Conservation (phyloP, 2,888 invertebrate species). For the Azorinus chamasolen region DNA sequence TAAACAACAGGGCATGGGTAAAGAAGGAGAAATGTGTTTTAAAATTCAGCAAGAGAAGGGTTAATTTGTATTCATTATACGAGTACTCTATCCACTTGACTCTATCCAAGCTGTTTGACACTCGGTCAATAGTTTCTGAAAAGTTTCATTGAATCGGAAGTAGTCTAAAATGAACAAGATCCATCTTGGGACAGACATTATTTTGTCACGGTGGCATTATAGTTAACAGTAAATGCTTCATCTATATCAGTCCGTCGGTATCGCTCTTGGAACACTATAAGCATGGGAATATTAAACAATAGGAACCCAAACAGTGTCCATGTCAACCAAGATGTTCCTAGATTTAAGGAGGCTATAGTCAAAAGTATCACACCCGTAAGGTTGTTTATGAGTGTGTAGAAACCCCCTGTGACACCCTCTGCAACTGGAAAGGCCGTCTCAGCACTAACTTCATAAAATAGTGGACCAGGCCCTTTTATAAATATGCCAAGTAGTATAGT, state of each 20-base stretch:
- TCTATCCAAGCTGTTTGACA: too few species aligned
- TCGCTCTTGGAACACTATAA: constrained; percentile 37
- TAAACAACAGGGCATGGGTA: too few species aligned
- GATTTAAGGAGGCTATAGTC: constrained; percentile 28
- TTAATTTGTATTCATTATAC: too few species aligned
- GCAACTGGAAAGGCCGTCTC: constrained; percentile 53
- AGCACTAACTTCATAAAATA: constrained; percentile 48
- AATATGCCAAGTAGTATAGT: constrained; percentile 49
- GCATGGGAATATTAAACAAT: constrained; percentile 23
- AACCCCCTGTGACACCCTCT: constrained; percentile 51
- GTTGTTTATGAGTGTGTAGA: constrained; percentile 22
- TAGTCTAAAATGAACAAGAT: too few species aligned
- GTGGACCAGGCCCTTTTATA: constrained; percentile 40
- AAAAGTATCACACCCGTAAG: constrained; percentile 27
- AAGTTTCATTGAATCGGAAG: too few species aligned
- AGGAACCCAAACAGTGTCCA: constrained; percentile 46
- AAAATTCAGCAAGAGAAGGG: too few species aligned
- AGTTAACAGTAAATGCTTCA: too few species aligned
- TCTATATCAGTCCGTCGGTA: constrained; percentile 47
- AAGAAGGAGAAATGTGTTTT: too few species aligned
- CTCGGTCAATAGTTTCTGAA: too few species aligned
- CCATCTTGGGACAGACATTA: too few species aligned
- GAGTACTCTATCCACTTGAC: too few species aligned
- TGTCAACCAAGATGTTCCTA: constrained; percentile 49
- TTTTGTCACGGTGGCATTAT: too few species aligned